These are phyloP conservation scores for Halictus rubicundus DNA, from an alignment of 1,140 invertebrate genomes.

Conservation along the genomic window DNA sequence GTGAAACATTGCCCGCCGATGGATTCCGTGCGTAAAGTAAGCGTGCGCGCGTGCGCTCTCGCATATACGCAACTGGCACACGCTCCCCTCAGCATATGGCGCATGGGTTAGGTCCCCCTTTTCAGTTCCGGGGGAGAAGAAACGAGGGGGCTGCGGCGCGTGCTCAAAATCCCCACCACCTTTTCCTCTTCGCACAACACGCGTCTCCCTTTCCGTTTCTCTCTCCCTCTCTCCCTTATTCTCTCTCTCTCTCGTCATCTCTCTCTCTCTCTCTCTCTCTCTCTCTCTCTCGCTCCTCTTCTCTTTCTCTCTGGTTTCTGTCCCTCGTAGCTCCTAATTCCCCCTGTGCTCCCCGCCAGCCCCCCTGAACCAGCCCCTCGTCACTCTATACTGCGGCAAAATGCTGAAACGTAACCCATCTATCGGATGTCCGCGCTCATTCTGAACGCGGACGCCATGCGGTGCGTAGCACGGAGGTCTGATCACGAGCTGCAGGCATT, in stretches of 20 bases:
- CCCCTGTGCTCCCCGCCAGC: slow-evolving; percentile 6
- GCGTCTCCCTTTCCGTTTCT: slow-evolving; percentile 36
- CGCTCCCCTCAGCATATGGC: slow-evolving; percentile 73
- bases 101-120: slow-evolving; percentile 61
- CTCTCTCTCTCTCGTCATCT: background rate
- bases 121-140: slow-evolving; percentile 70
- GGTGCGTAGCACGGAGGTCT: slow-evolving; percentile 71
- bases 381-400: slow-evolving; percentile 58
- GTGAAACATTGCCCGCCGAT: slow-evolving; percentile 31
- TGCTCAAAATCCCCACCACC: slow-evolving; percentile 76
- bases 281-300: slow-evolving; percentile 32
- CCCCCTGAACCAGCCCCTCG: slow-evolving; percentile 29
- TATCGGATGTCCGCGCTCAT: slow-evolving; percentile 77
- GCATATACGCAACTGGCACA: slow-evolving; percentile 64
- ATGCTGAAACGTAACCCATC: slow-evolving; percentile 76
- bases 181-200: slow-evolving; percentile 41
- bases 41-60: slow-evolving; percentile 8
- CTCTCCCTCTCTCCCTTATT: slow-evolving; percentile 26
- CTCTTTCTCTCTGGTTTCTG: background rate
- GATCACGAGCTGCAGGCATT: slow-evolving; percentile 34
- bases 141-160: slow-evolving; percentile 77
- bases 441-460: slow-evolving; percentile 78
- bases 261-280: slow-evolving; percentile 21
- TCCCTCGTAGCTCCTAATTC: slow-evolving; percentile 20
- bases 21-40: background rate